These are phyloP conservation scores for Synanthedon myopaeformis DNA, from an alignment of 2,888 invertebrate genomes.

Conservation along the genomic window DNA sequence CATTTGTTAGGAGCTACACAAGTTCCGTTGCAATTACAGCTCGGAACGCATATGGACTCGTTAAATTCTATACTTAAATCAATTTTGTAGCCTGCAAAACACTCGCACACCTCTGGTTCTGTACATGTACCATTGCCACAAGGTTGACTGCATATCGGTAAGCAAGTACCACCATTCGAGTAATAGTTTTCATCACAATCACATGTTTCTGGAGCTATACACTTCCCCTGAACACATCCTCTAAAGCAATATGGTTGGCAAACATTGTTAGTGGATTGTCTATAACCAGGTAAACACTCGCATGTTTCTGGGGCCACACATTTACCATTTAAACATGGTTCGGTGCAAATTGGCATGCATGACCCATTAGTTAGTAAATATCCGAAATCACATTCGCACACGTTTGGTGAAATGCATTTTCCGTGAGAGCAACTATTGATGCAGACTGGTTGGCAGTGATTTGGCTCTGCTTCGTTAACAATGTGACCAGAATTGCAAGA, in stretches of 20 bases:
- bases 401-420: slow-evolving; percentile 25
- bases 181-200: slow-evolving; percentile 13
- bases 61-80: slow-evolving; percentile 1
- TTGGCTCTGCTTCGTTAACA: not conserved
- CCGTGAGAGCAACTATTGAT: slow-evolving; percentile 14
- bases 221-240: slow-evolving; percentile 20
- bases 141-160: slow-evolving; percentile 39
- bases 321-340: slow-evolving; percentile 56
- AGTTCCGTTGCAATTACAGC: slow-evolving; percentile 13
- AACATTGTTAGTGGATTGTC: slow-evolving; percentile 13
- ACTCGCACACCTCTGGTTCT: slow-evolving; percentile 49
- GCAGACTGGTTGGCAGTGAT: slow-evolving; percentile 13
- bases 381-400: slow-evolving; percentile 29
- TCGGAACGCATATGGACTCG: slow-evolving; percentile 9
- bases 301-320: slow-evolving; percentile 61
- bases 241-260: slow-evolving; percentile 23
- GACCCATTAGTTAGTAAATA: slow-evolving; percentile 16
- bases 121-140: slow-evolving; percentile 56
- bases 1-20: slow-evolving; percentile 28
- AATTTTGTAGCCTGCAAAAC: slow-evolving; percentile 26
- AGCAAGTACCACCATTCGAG: slow-evolving; percentile 21
- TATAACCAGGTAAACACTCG: slow-evolving; percentile 48
- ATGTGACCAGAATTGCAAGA: slow-evolving; percentile 13
- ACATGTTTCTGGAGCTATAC: slow-evolving; percentile 19
- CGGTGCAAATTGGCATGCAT: slow-evolving; percentile 48